Evolutionary conservation across 2,113 vertebrate genomes (phyloP).

Genomic region (Pollachius pollachius): DNA sequence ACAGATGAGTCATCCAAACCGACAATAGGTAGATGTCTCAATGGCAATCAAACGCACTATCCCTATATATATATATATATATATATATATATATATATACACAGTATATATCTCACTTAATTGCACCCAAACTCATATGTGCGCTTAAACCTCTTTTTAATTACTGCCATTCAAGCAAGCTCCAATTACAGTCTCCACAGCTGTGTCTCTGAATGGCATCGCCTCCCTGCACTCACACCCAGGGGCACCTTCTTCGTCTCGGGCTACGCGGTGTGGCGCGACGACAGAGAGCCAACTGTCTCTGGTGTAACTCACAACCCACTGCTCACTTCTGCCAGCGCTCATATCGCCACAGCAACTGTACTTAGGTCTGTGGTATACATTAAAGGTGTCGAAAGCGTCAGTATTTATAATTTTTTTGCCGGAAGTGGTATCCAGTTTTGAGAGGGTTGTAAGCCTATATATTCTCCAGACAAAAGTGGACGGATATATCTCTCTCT

Average conservation of each 20-base stretch:
- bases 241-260: not conserved
- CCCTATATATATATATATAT: not conserved
- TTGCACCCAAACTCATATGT: too few relatives aligned
- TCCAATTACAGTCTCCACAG: not conserved
- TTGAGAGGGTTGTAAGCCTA: conserved; percentile 8
- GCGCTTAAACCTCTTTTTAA: too few relatives aligned
- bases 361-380: not conserved
- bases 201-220: not conserved
- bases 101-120: not conserved
- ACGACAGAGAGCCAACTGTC: not conserved
- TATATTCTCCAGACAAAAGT: conserved; percentile 23
- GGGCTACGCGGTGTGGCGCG: not conserved
- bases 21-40: too few relatives aligned
- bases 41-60: too few relatives aligned
- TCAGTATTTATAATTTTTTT: not conserved
- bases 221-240: not conserved
- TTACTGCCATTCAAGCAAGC: too few relatives aligned
- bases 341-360: conserved; percentile 6
- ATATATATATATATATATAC: not conserved
- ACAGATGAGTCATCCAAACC: too few relatives aligned
- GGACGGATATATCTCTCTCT: conserved; percentile 11
- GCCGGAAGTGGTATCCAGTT: not conserved
- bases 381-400: not conserved
- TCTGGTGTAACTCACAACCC: not conserved
- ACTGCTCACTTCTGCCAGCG: not conserved